These are phyloP conservation scores for Idaea aversata DNA, from an alignment of 2,888 invertebrate species.

Conservation along the genomic window DNA sequence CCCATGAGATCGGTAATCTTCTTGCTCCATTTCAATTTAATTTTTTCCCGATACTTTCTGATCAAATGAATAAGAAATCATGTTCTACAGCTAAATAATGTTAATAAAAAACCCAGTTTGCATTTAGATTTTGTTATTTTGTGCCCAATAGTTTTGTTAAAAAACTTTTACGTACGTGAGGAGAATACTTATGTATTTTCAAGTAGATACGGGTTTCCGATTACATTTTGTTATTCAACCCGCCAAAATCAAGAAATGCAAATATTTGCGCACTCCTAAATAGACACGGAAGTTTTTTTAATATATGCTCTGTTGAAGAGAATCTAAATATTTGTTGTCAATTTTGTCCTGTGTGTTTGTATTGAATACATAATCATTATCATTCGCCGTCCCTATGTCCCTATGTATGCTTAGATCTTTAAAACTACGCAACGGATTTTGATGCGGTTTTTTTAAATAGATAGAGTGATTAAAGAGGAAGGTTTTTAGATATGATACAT, in stretches of 20 bases:
- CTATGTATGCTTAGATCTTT: too few species aligned
- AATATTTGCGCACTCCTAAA: conserved; percentile 1
- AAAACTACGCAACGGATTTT: too few species aligned
- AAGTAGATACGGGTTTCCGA: neutral
- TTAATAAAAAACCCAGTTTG: conserved; percentile 12
- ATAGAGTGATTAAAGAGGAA: too few species aligned
- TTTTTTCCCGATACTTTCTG: conserved; percentile 36
- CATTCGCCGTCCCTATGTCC: too few species aligned
- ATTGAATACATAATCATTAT: too few species aligned
- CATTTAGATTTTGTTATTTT: conserved; percentile 16
- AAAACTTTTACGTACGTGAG: conserved; percentile 17
- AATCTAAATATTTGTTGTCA: neutral
- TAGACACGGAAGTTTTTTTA: conserved; percentile 2
- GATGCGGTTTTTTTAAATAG: too few species aligned
- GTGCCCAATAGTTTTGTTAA: conserved; percentile 17
- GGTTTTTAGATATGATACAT: too few species aligned
- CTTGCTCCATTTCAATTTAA: conserved; percentile 45
- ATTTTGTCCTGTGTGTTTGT: neutral
- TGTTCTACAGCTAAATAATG: conserved; percentile 4
- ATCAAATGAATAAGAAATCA: conserved; percentile 20
- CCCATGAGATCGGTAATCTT: conserved; percentile 44
- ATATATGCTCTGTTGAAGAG: neutral
- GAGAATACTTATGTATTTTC: conserved; percentile 9
- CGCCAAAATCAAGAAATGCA: conserved; percentile 11
- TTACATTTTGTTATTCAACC: conserved; percentile 12